phyloP scores from a whole-genome alignment of 1,140 invertebrate genomes.

The Ganaspis sp. region DNA sequence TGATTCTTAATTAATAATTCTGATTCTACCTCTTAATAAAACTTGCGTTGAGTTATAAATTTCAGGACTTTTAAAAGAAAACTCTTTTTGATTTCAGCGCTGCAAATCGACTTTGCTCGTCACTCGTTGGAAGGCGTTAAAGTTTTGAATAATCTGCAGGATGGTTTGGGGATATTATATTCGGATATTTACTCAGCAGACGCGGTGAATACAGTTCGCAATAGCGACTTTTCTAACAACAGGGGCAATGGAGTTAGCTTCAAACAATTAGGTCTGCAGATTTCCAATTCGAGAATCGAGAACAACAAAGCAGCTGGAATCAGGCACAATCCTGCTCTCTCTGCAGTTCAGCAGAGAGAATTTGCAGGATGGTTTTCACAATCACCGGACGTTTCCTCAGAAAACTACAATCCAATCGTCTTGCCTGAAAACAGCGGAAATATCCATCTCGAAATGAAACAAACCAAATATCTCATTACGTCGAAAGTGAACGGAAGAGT shows the following conservation, averaged over 20 bases:
- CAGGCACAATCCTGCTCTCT: slow-evolving; percentile 92
- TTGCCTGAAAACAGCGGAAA: slow-evolving; percentile 80
- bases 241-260: slow-evolving; percentile 92
- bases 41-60: too few relatives aligned
- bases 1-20: too few relatives aligned
- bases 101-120: slow-evolving; percentile 97
- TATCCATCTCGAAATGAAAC: slow-evolving; percentile 82
- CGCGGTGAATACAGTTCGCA: slow-evolving; percentile 89
- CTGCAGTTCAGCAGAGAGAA: slow-evolving; percentile 90
- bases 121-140: slow-evolving; percentile 92
- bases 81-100: slow-evolving; percentile 77
- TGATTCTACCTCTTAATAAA: too few relatives aligned
- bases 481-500: slow-evolving; percentile 79
- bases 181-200: slow-evolving; percentile 92
- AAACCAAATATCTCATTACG: slow-evolving; percentile 88
- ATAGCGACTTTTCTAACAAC: slow-evolving; percentile 93
- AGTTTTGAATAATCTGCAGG: slow-evolving; percentile 88
- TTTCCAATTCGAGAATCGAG: slow-evolving; percentile 86
- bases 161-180: slow-evolving; percentile 92
- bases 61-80: too few relatives aligned
- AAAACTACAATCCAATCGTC: slow-evolving; percentile 83
- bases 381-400: slow-evolving; percentile 79
- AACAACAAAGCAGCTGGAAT: slow-evolving; percentile 93
- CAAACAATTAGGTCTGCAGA: slow-evolving; percentile 89
- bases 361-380: slow-evolving; percentile 93